Conservation (phyloP, 2,113 vertebrate species). For the Haemorhous mexicanus region DNA sequence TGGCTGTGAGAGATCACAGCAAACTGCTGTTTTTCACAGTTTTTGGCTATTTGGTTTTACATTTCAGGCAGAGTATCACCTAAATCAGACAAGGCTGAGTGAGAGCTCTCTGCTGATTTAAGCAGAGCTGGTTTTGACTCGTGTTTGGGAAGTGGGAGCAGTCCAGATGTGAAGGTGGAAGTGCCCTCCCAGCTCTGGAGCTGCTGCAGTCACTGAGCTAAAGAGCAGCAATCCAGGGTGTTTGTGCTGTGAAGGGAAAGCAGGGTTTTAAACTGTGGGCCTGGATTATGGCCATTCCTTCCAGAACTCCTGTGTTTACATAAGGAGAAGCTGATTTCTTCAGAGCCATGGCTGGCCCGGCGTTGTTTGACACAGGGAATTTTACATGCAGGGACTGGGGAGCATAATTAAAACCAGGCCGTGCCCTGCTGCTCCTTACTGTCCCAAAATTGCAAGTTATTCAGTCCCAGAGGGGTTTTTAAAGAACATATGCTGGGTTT, state of each 20-base stretch:
- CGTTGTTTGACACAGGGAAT: not conserved
- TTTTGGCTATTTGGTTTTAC: not conserved
- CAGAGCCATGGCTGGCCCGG: constrained; percentile 13
- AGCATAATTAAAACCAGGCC: constrained; percentile 61
- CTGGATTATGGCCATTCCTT: constrained; percentile 18
- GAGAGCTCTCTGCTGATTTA: not conserved
- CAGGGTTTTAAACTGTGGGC: not conserved
- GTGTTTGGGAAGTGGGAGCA: not conserved
- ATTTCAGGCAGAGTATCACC: not conserved
- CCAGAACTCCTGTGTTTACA: constrained; percentile 39
- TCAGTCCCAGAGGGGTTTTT: constrained; percentile 14
- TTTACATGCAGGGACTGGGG: not conserved
- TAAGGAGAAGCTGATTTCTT: constrained; percentile 42
- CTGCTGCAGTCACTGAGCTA: not conserved
- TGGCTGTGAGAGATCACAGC: not conserved
- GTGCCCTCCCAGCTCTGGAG: not conserved
- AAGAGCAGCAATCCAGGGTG: not conserved
- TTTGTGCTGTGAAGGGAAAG: not conserved
- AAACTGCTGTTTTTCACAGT: not conserved
- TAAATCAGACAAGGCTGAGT: not conserved
- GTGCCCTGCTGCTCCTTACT: constrained; percentile 21
- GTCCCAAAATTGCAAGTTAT: constrained; percentile 40
- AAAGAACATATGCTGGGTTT: constrained; percentile 2
- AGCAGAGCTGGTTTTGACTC: not conserved
- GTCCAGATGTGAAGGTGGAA: not conserved